These are phyloP conservation scores for Gambusia holbrooki DNA, from an alignment of 2,113 vertebrate genomes.

Conservation along the genomic window DNA sequence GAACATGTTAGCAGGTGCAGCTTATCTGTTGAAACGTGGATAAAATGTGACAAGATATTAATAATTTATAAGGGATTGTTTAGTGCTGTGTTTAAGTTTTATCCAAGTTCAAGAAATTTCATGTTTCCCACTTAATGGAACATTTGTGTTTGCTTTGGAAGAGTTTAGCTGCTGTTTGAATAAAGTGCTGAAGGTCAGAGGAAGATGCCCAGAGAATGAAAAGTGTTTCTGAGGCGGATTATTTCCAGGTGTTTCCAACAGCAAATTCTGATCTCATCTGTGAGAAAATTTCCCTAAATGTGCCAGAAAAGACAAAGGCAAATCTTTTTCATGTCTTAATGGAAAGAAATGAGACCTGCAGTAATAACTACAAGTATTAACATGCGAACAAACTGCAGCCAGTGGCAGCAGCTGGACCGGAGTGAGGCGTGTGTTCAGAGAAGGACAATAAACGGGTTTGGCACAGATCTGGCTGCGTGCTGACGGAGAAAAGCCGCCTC, in stretches of 20 bases:
- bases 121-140: neutral
- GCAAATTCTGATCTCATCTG: neutral
- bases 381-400: slow-evolving; percentile 38
- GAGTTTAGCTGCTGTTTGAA: neutral
- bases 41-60: neutral
- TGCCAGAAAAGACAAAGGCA: neutral
- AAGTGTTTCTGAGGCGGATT: neutral
- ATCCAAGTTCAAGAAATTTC: neutral
- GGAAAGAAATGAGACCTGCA: neutral
- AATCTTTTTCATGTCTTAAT: neutral
- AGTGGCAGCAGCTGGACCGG: slow-evolving; percentile 38
- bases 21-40: too few species aligned
- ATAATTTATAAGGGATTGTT: neutral
- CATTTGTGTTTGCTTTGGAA: neutral
- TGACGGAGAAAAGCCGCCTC: slow-evolving; percentile 23
- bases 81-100: neutral
- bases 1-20: too few species aligned
- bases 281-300: neutral
- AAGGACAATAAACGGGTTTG: slow-evolving; percentile 42
- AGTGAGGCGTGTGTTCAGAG: slow-evolving; percentile 32
- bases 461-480: slow-evolving; percentile 27
- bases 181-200: neutral
- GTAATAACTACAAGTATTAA: slow-evolving; percentile 37
- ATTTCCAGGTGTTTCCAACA: slow-evolving; percentile 5
- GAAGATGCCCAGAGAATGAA: neutral